These are phyloP conservation scores for Mormyrops boulengeri DNA, from an alignment of 2,797 vertebrate species.

Conservation along the genomic window DNA sequence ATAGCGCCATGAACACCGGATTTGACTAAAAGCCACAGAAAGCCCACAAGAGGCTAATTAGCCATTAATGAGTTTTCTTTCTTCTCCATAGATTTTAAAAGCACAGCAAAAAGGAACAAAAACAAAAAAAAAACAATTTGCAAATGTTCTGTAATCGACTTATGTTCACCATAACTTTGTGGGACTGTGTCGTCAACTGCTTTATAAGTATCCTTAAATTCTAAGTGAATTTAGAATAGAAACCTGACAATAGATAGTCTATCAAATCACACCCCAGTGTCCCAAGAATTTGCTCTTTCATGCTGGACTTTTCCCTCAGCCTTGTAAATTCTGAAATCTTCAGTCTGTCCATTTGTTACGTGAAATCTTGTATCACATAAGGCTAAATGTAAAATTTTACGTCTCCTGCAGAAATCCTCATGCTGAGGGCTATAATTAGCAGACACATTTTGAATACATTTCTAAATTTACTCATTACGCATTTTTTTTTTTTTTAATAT, in stretches of 20 bases:
- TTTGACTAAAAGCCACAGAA: background rate
- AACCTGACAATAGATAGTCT: background rate
- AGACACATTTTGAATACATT: background rate
- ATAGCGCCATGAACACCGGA: background rate
- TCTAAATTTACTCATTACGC: slow-evolving; percentile 2
- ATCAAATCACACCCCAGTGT: background rate
- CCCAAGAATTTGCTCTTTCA: background rate
- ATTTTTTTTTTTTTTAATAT: background rate
- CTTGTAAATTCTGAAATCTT: background rate
- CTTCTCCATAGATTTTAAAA: background rate
- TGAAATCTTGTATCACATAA: background rate
- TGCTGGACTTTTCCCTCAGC: background rate
- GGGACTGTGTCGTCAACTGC: background rate
- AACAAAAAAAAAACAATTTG: background rate
- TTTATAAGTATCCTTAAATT: background rate
- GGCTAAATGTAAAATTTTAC: background rate
- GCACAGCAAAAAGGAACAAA: background rate
- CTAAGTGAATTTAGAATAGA: background rate
- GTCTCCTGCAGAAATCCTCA: background rate
- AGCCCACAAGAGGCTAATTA: background rate
- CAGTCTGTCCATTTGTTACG: background rate
- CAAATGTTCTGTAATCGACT: background rate
- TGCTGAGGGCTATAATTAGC: slow-evolving; percentile 11
- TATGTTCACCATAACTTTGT: background rate
- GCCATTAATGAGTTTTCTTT: slow-evolving; percentile 3